Base-by-base conservation (phyloP, 2,113 vertebrate genomes). In the Panthera tigris region DNA sequence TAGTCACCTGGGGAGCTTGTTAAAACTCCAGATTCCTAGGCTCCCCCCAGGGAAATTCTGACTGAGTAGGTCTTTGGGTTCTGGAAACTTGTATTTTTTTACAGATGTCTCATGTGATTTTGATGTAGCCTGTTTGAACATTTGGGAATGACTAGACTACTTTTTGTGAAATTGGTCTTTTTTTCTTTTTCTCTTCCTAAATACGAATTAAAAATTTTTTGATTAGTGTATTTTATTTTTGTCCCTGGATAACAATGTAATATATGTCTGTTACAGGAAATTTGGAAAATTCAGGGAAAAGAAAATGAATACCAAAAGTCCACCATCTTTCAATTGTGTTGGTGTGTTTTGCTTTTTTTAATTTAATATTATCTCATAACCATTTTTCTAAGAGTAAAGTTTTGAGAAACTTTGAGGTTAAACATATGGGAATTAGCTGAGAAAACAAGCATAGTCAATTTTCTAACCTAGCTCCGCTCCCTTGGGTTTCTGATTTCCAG, bases 381-480 rank as follows among this genome's bases (percentile, higher is more conserved):
- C 29, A 57, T 69, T 97, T 97, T 87, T 93, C 6, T 50, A 73
- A 94, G 41, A 85, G 80, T 73, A 79, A 74, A 48, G 9, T 93
- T 97, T 97, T 80, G 50, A 85, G 91, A 89, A 88, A 48, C 23
- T 69, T 78, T 85, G 71, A 92, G 39, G 74, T 90, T 95, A 87
- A 86, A 63, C 33, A 12, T 61, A 52, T 23, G 57, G 23, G 73
- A 86, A 71, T 95, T 94, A 65, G 31, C 39, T 61, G 50, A 83
- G 79, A 87, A 93, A 93, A 63, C 6, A n/a, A 52, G 14, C 9
- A 41, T 36, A 33, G 27, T 39, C 82, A 79, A 6, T 93, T 94
- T 66, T 12, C 68, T 93, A 48, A 92, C 39, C 7, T 27, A 50
- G 19, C 68, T 90, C 52, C 21, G 6, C 81, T 94, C 63, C 83